Conservation (phyloP, 2,888 invertebrate genomes). For the Sesia apiformis region DNA sequence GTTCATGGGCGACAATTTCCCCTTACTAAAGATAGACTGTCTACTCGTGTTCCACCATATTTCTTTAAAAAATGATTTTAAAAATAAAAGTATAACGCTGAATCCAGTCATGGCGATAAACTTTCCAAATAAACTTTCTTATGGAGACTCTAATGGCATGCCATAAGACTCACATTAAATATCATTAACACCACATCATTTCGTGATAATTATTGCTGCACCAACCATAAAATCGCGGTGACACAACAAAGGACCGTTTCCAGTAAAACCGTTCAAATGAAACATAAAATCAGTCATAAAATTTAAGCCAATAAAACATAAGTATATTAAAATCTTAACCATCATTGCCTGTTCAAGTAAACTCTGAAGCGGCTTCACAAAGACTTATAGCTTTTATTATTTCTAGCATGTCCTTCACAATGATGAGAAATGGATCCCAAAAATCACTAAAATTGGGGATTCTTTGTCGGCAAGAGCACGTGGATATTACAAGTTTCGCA, state of each 20-base stretch:
- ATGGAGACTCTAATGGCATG: no score
- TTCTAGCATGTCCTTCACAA: constrained; percentile 47
- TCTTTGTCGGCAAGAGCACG: constrained; percentile 56
- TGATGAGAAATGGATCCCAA: constrained; percentile 32
- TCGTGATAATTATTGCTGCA: constrained; percentile 21
- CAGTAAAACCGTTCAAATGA: constrained; percentile 20
- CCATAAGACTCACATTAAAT: no score
- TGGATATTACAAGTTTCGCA: constrained; percentile 33
- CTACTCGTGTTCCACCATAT: no score
- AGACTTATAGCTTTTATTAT: constrained; percentile 49
- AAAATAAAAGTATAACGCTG: no score
- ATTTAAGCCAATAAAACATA: constrained; percentile 53
- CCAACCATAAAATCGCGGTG: constrained; percentile 50
- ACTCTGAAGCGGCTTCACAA: constrained; percentile 23
- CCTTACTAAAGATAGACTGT: no score
- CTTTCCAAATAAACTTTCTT: no score
- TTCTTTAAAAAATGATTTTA: no score
- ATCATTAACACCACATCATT: no score
- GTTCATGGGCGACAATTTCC: no score
- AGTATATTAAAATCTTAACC: constrained; percentile 45
- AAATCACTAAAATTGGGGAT: constrained; percentile 17
- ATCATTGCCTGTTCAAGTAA: constrained; percentile 35
- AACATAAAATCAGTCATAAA: constrained; percentile 50
- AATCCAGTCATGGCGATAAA: no score
- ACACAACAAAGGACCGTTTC: constrained; percentile 35